phyloP scores from a whole-genome alignment of 1,140 invertebrate species.

The Carposina sasakii region DNA sequence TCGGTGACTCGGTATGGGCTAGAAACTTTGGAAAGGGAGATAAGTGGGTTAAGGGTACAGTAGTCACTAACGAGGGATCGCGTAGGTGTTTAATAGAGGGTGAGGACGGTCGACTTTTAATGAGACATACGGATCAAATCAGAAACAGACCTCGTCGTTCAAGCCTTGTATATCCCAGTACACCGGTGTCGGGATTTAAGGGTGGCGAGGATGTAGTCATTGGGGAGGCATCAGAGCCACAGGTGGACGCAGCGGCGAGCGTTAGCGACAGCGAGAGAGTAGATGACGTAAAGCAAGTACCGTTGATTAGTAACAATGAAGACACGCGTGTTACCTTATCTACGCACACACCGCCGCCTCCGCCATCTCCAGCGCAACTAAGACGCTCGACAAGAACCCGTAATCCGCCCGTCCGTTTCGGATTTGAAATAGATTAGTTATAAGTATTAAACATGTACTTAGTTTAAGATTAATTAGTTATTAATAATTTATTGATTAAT shows the following conservation, averaged over 20 bases:
- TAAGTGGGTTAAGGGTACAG: constrained; percentile 2
- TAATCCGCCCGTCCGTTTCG: too few relatives aligned
- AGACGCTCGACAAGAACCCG: too few relatives aligned
- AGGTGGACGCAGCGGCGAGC: background rate
- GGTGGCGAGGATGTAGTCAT: background rate
- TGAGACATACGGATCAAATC: constrained; percentile 5
- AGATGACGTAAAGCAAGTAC: background rate
- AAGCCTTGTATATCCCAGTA: background rate
- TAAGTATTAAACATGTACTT: too few relatives aligned
- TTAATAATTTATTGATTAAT: too few relatives aligned
- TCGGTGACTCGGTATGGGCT: background rate
- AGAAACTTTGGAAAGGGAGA: background rate
- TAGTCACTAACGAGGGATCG: background rate
- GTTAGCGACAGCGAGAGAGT: background rate
- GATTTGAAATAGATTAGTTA: too few relatives aligned
- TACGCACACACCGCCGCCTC: too few relatives aligned
- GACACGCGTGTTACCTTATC: too few relatives aligned
- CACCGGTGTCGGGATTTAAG: too few relatives aligned
- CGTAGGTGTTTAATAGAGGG: background rate
- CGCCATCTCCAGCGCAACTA: too few relatives aligned
- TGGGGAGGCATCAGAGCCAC: background rate
- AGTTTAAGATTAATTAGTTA: too few relatives aligned
- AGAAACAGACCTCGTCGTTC: background rate
- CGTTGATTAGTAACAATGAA: too few relatives aligned
- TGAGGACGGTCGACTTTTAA: background rate